These are phyloP conservation scores for Cephus pygmeus DNA, from an alignment of 2,888 invertebrate genomes.

Conservation along the genomic window DNA sequence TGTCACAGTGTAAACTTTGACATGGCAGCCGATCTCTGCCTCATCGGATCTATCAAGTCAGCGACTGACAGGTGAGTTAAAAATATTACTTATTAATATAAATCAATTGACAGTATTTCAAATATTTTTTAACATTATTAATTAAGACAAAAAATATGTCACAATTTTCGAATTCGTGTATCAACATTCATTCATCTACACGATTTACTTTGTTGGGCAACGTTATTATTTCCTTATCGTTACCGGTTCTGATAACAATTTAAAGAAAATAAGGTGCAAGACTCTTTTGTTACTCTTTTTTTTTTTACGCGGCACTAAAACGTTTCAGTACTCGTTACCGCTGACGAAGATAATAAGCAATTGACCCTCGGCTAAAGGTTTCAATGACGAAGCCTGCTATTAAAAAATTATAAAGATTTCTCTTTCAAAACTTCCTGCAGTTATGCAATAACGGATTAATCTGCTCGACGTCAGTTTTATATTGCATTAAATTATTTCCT, in stretches of 20 bases:
- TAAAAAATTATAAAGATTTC: neutral
- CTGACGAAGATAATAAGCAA: conserved; percentile 59
- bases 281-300: conserved; percentile 1
- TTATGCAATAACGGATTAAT: neutral
- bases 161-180: neutral
- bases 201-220: neutral
- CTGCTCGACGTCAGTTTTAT: neutral
- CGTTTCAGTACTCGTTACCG: conserved; percentile 42
- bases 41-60: conserved; percentile 54
- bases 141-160: neutral
- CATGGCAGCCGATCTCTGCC: conserved; percentile 61
- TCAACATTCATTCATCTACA: neutral
- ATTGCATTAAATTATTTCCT: neutral
- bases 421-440: neutral
- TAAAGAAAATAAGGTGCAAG: neutral
- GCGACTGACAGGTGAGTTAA: conserved; percentile 50
- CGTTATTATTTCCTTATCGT: neutral
- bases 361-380: conserved; percentile 61
- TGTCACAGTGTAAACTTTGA: conserved; percentile 33
- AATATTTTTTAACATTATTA: neutral
- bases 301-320: conserved; percentile 42
- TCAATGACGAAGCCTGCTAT: conserved; percentile 44
- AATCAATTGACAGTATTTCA: neutral
- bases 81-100: neutral
- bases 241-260: neutral